Percentiles rank a stretch among this genome's conserved stretches.
Evolutionary conservation across 1,140 invertebrate genomes (phyloP).

Genomic region (Melanaphis sacchari): DNA sequence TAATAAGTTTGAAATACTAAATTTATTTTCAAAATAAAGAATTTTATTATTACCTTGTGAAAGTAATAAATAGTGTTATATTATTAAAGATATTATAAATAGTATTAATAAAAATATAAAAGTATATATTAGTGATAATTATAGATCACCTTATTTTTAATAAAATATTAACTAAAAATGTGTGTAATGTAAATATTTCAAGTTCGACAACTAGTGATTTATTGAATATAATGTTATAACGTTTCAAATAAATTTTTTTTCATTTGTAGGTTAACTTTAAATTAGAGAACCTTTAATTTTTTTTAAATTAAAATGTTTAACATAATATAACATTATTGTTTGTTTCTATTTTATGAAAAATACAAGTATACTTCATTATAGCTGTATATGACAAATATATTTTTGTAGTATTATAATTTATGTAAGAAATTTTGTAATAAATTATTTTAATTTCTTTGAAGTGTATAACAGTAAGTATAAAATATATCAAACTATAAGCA

Average conservation of each 20-base stretch:
- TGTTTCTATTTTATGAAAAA: neutral
- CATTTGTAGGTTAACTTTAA: neutral
- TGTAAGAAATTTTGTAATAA: neutral
- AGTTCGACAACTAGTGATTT: neutral
- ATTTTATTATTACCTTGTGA: neutral
- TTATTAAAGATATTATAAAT: neutral
- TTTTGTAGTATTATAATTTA: slow-evolving; percentile 7
- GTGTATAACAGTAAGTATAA: neutral
- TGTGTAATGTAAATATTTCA: neutral
- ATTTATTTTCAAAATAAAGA: neutral
- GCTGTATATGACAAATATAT: neutral
- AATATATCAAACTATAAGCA: neutral
- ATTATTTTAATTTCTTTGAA: neutral
- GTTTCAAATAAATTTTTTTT: neutral
- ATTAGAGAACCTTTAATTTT: neutral
- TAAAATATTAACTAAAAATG: neutral
- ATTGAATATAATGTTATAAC: neutral
- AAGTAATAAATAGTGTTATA: neutral
- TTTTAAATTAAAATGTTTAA: neutral
- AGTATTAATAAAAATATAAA: neutral
- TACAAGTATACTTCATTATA: neutral
- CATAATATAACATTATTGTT: neutral
- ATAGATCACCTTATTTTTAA: neutral
- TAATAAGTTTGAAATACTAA: neutral
- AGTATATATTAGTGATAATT: neutral